Conservation (phyloP, 2,113 vertebrate species). For the Mus pahari region DNA sequence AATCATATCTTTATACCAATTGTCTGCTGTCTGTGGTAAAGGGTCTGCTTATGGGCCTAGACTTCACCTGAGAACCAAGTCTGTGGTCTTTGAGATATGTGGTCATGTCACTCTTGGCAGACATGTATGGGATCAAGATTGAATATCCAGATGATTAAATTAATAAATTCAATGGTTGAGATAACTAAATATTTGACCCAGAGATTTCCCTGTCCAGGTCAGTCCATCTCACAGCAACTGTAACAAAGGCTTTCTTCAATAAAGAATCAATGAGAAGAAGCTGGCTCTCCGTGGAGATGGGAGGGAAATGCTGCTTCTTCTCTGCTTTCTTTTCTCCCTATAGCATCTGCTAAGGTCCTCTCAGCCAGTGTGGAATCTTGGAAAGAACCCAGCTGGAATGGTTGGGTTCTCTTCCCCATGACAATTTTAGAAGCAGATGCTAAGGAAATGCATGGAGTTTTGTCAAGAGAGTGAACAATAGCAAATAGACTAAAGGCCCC, state of each 20-base stretch:
- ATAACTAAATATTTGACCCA: background rate
- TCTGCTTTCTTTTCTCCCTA: background rate
- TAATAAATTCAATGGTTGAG: slow-evolving; percentile 6
- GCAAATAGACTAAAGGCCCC: background rate
- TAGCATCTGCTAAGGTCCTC: background rate
- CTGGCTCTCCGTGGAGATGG: background rate
- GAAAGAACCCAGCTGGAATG: background rate
- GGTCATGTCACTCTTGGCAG: slow-evolving; percentile 1
- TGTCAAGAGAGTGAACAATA: background rate
- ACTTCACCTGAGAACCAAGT: background rate
- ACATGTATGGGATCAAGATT: background rate
- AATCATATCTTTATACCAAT: background rate
- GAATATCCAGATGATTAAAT: slow-evolving; percentile 49
- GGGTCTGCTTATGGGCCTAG: background rate
- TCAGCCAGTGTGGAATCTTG: background rate
- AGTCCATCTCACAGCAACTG: background rate
- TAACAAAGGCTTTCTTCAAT: slow-evolving; percentile 5
- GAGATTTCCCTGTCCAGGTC: background rate
- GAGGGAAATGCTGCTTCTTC: background rate
- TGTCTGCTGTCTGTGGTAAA: background rate
- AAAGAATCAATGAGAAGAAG: slow-evolving; percentile 48
- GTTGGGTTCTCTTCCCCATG: background rate
- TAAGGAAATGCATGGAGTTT: slow-evolving; percentile 42
- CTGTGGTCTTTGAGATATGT: background rate
- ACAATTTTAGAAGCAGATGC: slow-evolving; percentile 2